Percentiles rank a stretch among this genome's conserved stretches.
These are phyloP conservation scores for Leucopsar rothschildi DNA, from an alignment of 2,113 vertebrate species.

Conservation along the genomic window DNA sequence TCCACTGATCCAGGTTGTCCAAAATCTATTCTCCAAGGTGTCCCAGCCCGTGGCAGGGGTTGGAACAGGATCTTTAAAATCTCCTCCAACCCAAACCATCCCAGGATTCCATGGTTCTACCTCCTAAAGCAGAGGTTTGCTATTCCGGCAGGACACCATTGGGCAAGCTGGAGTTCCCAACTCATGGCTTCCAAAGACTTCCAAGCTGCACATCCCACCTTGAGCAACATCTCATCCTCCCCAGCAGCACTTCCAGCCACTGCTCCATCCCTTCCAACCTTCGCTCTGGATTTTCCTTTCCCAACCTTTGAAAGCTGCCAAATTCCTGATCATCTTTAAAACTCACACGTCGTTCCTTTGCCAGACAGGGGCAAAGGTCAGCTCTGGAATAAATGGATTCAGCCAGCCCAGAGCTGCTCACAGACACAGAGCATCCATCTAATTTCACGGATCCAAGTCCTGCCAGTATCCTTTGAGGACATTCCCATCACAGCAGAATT, in stretches of 20 bases:
- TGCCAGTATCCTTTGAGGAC: not conserved
- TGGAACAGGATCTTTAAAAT: not conserved
- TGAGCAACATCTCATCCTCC: not conserved
- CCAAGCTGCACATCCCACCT: not conserved
- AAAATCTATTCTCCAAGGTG: not conserved
- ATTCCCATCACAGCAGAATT: not conserved
- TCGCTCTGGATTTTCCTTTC: not conserved
- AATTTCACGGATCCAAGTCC: not conserved
- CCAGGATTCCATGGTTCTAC: not conserved
- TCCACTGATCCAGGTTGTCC: not conserved
- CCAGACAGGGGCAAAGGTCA: not conserved
- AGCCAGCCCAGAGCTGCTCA: not conserved
- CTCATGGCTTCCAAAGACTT: not conserved
- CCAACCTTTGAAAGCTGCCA: not conserved
- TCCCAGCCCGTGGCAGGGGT: accelerated
- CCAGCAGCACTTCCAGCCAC: not conserved
- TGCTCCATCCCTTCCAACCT: not conserved
- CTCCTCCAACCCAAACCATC: not conserved
- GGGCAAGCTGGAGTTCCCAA: not conserved
- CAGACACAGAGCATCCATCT: not conserved
- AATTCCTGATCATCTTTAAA: not conserved
- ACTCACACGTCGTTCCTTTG: not conserved
- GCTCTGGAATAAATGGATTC: not conserved
- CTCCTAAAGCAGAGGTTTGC: not conserved
- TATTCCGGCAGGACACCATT: not conserved